phyloP scores from a whole-genome alignment of 2,888 invertebrate genomes.

The Gymnocheta viridis region DNA sequence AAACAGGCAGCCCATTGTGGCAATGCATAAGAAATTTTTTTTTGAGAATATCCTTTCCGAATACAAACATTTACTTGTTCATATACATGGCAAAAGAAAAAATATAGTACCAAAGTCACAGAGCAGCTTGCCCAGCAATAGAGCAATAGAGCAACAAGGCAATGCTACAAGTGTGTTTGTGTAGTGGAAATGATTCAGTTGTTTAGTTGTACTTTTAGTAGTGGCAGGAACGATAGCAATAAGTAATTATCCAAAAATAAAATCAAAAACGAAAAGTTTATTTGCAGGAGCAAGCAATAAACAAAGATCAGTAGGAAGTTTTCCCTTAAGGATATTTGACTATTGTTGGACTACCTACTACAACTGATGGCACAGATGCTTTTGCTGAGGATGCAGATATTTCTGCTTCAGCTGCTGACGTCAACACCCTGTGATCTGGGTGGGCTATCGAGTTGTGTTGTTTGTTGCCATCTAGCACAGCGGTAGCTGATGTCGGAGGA shows the following conservation, averaged over 20 bases:
- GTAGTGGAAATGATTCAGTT: constrained; percentile 2
- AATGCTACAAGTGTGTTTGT: not conserved
- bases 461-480: constrained; percentile 35
- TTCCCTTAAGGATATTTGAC: constrained; percentile 77
- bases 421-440: constrained; percentile 66
- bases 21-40: constrained; percentile 10
- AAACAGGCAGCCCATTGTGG: constrained; percentile 29
- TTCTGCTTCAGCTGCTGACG: constrained; percentile 64
- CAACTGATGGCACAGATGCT: constrained; percentile 24
- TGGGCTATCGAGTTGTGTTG: constrained; percentile 62
- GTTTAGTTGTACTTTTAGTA: constrained; percentile 22
- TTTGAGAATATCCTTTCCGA: constrained; percentile 24
- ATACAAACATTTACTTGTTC: not conserved
- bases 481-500: constrained; percentile 71
- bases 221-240: constrained; percentile 31
- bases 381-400: constrained; percentile 49
- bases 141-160: not conserved
- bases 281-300: constrained; percentile 33
- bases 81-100: not conserved
- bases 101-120: not conserved
- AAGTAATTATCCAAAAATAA: constrained; percentile 62
- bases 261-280: constrained; percentile 35
- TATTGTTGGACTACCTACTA: constrained; percentile 71
- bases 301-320: constrained; percentile 28
- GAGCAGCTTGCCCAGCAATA: constrained; percentile 1